Evolutionary conservation across 2,888 invertebrate species (phyloP).

Genomic region (Phyllotreta cruciferae): DNA sequence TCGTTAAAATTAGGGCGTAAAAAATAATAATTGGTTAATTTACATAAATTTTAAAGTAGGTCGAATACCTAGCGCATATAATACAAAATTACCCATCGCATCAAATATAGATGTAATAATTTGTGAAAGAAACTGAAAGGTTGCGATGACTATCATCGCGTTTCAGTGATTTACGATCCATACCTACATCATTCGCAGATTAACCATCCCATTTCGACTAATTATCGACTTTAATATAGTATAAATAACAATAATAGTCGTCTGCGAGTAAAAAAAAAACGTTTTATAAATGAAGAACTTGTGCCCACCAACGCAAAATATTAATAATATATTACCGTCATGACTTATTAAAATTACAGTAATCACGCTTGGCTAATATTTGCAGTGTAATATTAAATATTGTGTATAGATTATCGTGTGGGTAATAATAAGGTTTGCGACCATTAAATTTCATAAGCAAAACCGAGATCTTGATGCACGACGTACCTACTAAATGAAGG

Average conservation of each 20-base stretch:
- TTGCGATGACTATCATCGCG: constrained; percentile 15
- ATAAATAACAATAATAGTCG: constrained; percentile 42
- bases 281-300: constrained; percentile 39
- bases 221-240: constrained; percentile 40
- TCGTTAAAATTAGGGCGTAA: too few relatives aligned
- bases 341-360: constrained; percentile 55
- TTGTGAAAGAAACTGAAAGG: constrained; percentile 14
- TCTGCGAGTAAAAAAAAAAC: constrained; percentile 31
- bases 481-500: constrained; percentile 56
- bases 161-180: constrained; percentile 22
- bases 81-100: constrained; percentile 12
- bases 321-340: constrained; percentile 46
- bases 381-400: constrained; percentile 54
- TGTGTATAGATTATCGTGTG: constrained; percentile 54
- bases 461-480: constrained; percentile 58
- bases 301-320: constrained; percentile 45
- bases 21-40: too few relatives aligned
- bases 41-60: not conserved
- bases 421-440: constrained; percentile 57
- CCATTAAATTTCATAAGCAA: constrained; percentile 60
- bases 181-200: constrained; percentile 32
- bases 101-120: constrained; percentile 17
- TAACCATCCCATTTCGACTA: constrained; percentile 34
- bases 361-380: constrained; percentile 53
- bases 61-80: not conserved